These are phyloP conservation scores for Phocoena sinus DNA, from an alignment of 2,113 vertebrate species.

Conservation along the genomic window DNA sequence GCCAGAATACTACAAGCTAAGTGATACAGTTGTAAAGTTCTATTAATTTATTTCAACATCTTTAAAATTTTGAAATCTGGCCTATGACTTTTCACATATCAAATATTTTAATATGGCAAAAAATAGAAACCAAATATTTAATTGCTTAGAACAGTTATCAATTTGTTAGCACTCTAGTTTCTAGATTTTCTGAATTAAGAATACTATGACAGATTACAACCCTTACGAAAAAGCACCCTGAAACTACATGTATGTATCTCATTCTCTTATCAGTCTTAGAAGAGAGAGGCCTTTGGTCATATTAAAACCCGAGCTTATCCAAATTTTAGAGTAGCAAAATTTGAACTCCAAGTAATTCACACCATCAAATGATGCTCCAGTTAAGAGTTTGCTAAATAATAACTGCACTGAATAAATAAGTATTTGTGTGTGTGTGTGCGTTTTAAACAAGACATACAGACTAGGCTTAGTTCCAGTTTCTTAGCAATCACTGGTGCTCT, in stretches of 20 bases:
- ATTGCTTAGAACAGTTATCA: background rate
- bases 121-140: background rate
- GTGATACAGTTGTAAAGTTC: background rate
- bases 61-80: conserved; percentile 24
- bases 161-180: background rate
- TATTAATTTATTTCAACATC: conserved; percentile 24
- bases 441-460: conserved; percentile 51
- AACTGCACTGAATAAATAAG: conserved; percentile 28
- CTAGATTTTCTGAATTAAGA: conserved; percentile 41
- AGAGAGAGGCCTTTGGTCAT: background rate
- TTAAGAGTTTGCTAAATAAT: conserved; percentile 49
- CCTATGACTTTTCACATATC: background rate
- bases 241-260: background rate
- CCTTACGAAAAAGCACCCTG: background rate
- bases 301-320: background rate
- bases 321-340: conserved; percentile 45
- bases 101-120: conserved; percentile 33
- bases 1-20: background rate
- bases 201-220: background rate
- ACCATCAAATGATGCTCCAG: conserved; percentile 24
- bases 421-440: conserved; percentile 4
- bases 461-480: conserved; percentile 41
- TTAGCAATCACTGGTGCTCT: conserved; percentile 49
- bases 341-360: background rate
- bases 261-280: conserved; percentile 44